Evolutionary conservation across 1,140 invertebrate genomes (phyloP), one percentile per base, ranked within the genome.

Genomic region (Cherax destructor): DNA sequence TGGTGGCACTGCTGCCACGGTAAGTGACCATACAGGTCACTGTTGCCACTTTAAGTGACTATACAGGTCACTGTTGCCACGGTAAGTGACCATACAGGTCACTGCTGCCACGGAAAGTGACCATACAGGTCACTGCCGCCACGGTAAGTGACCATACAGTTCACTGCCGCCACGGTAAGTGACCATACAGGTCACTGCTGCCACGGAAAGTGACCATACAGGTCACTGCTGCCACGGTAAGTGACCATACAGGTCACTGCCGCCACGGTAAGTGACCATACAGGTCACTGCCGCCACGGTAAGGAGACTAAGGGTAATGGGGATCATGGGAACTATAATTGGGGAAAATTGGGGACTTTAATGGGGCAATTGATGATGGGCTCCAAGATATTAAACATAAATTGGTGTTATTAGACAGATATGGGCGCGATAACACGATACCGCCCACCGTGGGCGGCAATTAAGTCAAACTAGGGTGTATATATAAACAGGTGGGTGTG

Each of bases 11-110:
- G 88, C 81, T 91, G 88, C 88, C 88, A 91, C 88, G 88, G 16
- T 85, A 83, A 74, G 88, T 83, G 88, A 91, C 85, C 85, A 90
- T 90, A 81, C 85, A 85, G 74, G 88, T 79, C 85, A 91, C 79
- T 56, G 88, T 65, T 72, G 41, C 88, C 88, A 91, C 88, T 85
- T 79, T 91, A 81, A 85, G 85, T 91, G 88, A 74, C 69, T 10
- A 9, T 3, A 74, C 69, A n/a, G 30, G 69, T 21, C 24, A 74
- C 69, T 74, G 61, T 1, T 65, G 21, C 61, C 61, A 21, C 61
- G 16, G 13, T 65, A 5, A 65, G 61, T 65, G 16, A 41, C 61
- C 61, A 65, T 0, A 21, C 61, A 5, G 0, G 9, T 59, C 61
- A 11, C 61, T 6, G 61, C 13, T 65, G 61, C 61, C 61, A 65